Percentiles rank a stretch among this genome's conserved stretches.
Conservation (phyloP, 2,797 vertebrate species). For the Sphenodon punctatus region DNA sequence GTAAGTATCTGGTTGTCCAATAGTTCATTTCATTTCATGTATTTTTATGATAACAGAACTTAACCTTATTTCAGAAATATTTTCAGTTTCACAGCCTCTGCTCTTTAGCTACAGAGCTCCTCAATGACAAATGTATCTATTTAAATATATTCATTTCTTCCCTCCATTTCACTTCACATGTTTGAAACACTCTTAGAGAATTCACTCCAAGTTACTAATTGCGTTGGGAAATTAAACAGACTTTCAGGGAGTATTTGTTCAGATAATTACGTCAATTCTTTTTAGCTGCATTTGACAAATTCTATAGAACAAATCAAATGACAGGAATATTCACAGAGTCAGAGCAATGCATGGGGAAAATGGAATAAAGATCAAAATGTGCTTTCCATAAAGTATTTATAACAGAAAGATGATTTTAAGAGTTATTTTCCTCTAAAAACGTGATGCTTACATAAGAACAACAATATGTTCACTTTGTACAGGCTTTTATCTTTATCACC, state of each 20-base stretch:
- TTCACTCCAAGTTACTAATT: constrained; percentile 15
- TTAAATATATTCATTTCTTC: constrained; percentile 47
- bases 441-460: too few relatives aligned
- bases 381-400: constrained; percentile 17
- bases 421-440: constrained; percentile 8
- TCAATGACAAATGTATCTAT: constrained; percentile 5
- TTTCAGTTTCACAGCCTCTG: background rate
- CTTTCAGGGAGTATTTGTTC: constrained; percentile 44
- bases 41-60: background rate
- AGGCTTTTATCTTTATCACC: too few relatives aligned
- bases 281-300: background rate
- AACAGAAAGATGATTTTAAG: constrained; percentile 34
- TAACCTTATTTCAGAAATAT: constrained; percentile 10
- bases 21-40: constrained; percentile 27
- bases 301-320: background rate
- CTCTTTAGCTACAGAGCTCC: constrained; percentile 22
- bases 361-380: constrained; percentile 21
- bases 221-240: constrained; percentile 45
- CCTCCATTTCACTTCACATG: constrained; percentile 16
- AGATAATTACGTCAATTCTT: constrained; percentile 37
- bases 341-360: constrained; percentile 6
- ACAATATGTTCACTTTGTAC: too few relatives aligned
- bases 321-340: constrained; percentile 12
- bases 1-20: background rate
- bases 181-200: constrained; percentile 39